phyloP scores from a whole-genome alignment of 2,888 invertebrate species.

The Yponomeuta plumbellus region DNA sequence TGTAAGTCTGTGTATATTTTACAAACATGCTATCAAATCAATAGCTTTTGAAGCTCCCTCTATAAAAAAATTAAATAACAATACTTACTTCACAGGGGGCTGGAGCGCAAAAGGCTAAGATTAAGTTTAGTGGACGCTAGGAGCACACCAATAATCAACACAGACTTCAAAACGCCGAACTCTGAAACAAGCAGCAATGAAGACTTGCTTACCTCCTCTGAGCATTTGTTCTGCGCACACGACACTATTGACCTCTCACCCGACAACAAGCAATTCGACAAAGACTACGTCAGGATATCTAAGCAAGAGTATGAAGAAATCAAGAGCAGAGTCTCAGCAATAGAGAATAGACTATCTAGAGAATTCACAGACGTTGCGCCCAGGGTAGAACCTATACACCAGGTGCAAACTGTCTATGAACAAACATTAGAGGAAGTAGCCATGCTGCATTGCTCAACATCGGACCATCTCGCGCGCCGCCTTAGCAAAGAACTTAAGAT shows the following conservation, averaged over 20 bases:
- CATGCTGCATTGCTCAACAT: constrained; percentile 77
- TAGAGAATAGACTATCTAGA: constrained; percentile 82
- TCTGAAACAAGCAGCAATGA: constrained; percentile 65
- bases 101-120: constrained; percentile 66
- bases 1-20: constrained; percentile 65
- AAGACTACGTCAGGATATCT: constrained; percentile 82
- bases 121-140: constrained; percentile 63
- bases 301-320: constrained; percentile 88
- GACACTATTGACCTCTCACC: constrained; percentile 65
- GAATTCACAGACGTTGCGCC: constrained; percentile 77
- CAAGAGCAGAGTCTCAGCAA: constrained; percentile 83
- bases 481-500: constrained; percentile 85
- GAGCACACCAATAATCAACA: constrained; percentile 58
- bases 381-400: constrained; percentile 72
- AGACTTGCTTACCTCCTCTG: constrained; percentile 62
- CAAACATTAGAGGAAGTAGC: constrained; percentile 83
- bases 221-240: constrained; percentile 61
- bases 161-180: constrained; percentile 54
- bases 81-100: constrained; percentile 43
- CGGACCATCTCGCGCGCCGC: constrained; percentile 82
- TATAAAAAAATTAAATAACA: constrained; percentile 16
- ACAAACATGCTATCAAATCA: too few relatives aligned
- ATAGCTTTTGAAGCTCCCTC: too few relatives aligned
- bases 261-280: constrained; percentile 56
- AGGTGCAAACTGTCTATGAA: constrained; percentile 84